Evolutionary conservation across 2,797 vertebrate genomes (phyloP).

Genomic region (Trachops cirrhosus): DNA sequence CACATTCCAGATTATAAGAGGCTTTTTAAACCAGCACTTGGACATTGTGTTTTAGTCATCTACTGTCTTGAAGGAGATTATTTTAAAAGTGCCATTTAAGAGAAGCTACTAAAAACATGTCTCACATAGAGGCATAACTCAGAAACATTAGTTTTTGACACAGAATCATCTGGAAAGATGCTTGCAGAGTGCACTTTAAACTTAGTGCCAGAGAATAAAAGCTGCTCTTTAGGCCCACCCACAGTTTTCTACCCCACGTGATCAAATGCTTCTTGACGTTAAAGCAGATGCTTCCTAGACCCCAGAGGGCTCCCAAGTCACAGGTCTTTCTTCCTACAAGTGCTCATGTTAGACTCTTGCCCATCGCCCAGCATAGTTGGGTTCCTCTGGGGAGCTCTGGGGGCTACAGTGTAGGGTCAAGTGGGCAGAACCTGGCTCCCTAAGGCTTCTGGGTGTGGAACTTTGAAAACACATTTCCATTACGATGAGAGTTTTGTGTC

Average conservation of each 20-base stretch:
- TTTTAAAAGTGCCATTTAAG: constrained; percentile 60
- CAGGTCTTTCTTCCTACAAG: background rate
- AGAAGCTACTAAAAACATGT: constrained; percentile 59
- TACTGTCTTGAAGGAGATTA: constrained; percentile 53
- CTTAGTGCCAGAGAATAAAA: background rate
- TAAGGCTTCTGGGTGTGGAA: background rate
- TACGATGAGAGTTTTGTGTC: background rate
- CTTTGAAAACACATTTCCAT: background rate
- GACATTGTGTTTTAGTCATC: constrained; percentile 41
- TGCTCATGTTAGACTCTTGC: background rate
- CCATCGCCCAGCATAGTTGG: accelerated
- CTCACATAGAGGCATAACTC: constrained; percentile 42
- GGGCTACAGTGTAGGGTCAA: background rate
- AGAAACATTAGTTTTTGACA: constrained; percentile 58
- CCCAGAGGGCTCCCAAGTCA: background rate
- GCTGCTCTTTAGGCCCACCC: background rate
- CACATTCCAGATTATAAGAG: constrained; percentile 17
- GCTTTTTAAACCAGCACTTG: constrained; percentile 15
- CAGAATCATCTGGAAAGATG: constrained; percentile 26
- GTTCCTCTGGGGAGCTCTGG: background rate
- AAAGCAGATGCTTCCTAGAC: background rate
- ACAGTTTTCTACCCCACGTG: background rate
- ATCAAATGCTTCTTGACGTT: background rate
- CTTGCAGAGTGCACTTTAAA: background rate
- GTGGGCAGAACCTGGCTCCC: background rate